Base-by-base conservation (phyloP, 2,113 vertebrate species). In the Entosphenus tridentatus region DNA sequence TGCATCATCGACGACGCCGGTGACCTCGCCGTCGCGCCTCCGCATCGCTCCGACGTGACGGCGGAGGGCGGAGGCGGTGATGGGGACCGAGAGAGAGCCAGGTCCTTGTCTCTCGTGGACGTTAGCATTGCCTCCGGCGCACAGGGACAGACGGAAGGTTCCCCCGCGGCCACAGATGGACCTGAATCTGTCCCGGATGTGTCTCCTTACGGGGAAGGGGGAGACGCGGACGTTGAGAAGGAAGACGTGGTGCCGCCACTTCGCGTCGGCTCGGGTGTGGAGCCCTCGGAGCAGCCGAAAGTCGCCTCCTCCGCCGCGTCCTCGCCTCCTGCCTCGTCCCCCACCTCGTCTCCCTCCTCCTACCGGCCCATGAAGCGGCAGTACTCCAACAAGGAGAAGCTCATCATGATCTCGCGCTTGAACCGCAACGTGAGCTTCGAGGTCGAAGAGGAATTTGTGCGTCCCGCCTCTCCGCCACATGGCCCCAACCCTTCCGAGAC, bases 341-440 rank as follows among this genome's bases (percentile, higher is more conserved):
- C 39, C 39, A 39, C 39, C 39, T 39, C 39, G 39, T 39, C 39
- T 39, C 39, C 39, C 39, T 39, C 39, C 39, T 39, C 39, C 39
- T 39, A 82, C 3, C 72, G 67, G 16, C 69, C 78, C 1, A 75
- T 68, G 7, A 87, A 83, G 73, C 84, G 85, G 13, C 87, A 93
- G 78, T 98, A 87, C 70, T 95, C 87, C 57, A 93, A 95, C 77
- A 88, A 90, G 18, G 93, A 98, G 76, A 98, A 96, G 76, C 85
- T 98, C 71, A 83, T 96, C 56, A 98, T 98, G 93, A 98, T 98
- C 72, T 98, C 93, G 13, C 84, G 89, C 74, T 96, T 90, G 13
- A 91, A 98, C 65, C 96, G 93, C 73, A 98, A 96, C 75, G 83
- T 98, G 76, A 95, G 90, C 78, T 96, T 96, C 73, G 93, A 96